Base-by-base conservation (phyloP, 1,140 invertebrate genomes). In the Ectropis grisescens region DNA sequence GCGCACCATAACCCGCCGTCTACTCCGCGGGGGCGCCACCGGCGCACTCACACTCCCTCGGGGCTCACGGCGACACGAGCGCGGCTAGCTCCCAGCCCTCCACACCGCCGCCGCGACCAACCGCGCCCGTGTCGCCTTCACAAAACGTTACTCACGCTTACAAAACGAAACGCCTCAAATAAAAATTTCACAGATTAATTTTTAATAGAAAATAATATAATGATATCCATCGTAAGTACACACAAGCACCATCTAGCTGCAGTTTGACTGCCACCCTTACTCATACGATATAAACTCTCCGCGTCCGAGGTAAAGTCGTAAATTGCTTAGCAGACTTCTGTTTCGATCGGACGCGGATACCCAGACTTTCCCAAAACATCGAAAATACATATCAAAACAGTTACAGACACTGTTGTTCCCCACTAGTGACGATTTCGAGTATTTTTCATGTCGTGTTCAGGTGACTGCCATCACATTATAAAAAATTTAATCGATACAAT, bases 1-100 rank as follows among this genome's bases (percentile, higher is more conserved):
- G 64, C 71, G 74, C 68, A 58, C 66, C 69, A 72, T 71, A 79
- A 67, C 71, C 61, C 74, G 69, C 62, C 65, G 74, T 71, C 61
- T 70, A 72, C 60, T 19, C 45, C 31, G 29, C 22, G 26, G 3
- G 16, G 8, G 16, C 8, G 16, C 8, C 16, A 19, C 16, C 16
- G 16, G 3, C 3, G 3, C 16, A 19, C 3, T 19, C 24, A 26
- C 24, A 26, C 4, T 6, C 24, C 4, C 24, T 7, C 24, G 24
- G 3, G 19, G 19, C 19, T 30, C 51, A 38, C 51, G 38, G 40
- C 47, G 49, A 41, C 41, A 43, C 37, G 23, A 13, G 29, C 51
- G 38, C 39, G 43, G 51, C 55, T 47, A 39, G 45, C 34, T 31
- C 37, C 32, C 35, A 34, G 32, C 36, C 10, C 34, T 31, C 14